These are phyloP conservation scores for Dysmachus trigonus DNA, from an alignment of 2,888 invertebrate species.

Conservation along the genomic window DNA sequence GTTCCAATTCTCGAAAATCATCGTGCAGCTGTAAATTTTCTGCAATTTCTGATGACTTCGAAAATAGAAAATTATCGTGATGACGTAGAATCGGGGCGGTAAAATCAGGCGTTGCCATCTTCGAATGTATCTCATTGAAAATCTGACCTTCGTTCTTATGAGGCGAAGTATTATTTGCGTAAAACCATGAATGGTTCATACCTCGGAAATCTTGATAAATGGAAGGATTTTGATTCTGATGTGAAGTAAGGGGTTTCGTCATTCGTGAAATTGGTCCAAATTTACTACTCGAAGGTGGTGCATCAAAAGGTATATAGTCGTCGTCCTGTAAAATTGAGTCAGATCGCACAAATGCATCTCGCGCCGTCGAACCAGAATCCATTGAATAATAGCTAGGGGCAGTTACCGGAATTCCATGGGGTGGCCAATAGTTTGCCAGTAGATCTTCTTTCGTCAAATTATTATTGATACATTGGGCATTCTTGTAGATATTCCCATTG, in stretches of 20 bases:
- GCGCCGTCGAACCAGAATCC: constrained; percentile 41
- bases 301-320: constrained; percentile 73
- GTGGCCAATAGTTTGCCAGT: constrained; percentile 47
- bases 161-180: constrained; percentile 36
- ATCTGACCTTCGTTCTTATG: constrained; percentile 41
- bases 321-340: constrained; percentile 71
- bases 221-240: constrained; percentile 15
- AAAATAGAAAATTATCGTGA: constrained; percentile 44
- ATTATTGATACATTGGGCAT: constrained; percentile 45
- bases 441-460: constrained; percentile 48
- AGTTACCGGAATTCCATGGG: constrained; percentile 46
- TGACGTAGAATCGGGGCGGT: constrained; percentile 24
- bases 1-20: constrained; percentile 23
- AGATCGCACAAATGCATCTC: constrained; percentile 64
- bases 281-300: constrained; percentile 69
- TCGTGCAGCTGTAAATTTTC: constrained; percentile 29
- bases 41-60: constrained; percentile 36
- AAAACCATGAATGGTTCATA: constrained; percentile 42
- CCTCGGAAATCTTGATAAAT: constrained; percentile 21
- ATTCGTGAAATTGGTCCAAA: constrained; percentile 75
- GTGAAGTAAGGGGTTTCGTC: constrained; percentile 29
- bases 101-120: constrained; percentile 38
- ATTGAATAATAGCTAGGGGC: constrained; percentile 47
- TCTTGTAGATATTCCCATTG: constrained; percentile 47
- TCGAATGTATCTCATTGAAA: constrained; percentile 22